A percentile compares a stretch with the other conserved stretches of the same genome.
Evolutionary conservation across 2,888 invertebrate genomes (phyloP).

Genomic region (Drosophila ustulata): DNA sequence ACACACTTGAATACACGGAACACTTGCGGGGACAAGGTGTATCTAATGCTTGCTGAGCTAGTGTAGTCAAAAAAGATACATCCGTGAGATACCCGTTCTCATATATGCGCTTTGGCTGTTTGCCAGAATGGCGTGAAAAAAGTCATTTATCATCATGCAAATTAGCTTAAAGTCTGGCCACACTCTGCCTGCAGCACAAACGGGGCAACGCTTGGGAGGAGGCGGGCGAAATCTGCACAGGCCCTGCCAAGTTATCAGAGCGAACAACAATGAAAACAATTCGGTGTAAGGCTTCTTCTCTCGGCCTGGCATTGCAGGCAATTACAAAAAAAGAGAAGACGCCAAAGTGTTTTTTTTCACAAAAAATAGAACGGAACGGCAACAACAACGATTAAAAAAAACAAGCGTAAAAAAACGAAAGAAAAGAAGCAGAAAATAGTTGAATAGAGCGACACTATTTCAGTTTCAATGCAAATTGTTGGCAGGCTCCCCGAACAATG

Average conservation of each 20-base stretch:
- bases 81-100: conserved; percentile 10
- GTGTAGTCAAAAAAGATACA: conserved; percentile 18
- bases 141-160: conserved; percentile 50
- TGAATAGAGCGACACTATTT: conserved; percentile 47
- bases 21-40: background rate
- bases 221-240: background rate
- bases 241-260: conserved; percentile 46
- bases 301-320: conserved; percentile 31
- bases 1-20: background rate
- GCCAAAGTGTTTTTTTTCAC: conserved; percentile 12
- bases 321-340: conserved; percentile 22
- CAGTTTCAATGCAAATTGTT: conserved; percentile 52
- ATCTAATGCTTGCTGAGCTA: conserved; percentile 5
- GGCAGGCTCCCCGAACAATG: conserved; percentile 36
- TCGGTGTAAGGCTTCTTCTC: conserved; percentile 34
- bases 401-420: conserved; percentile 6
- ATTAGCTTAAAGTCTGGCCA: conserved; percentile 46
- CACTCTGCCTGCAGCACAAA: conserved; percentile 37
- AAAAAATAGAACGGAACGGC: conserved; percentile 33
- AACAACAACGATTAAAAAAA: conserved; percentile 35
- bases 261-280: conserved; percentile 49
- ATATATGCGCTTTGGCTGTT: conserved; percentile 28
- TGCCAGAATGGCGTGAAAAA: conserved; percentile 39
- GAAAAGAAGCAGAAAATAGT: conserved; percentile 18
- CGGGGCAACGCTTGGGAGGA: background rate